A percentile compares a stretch with the other conserved stretches of the same genome.
phyloP scores from a whole-genome alignment of 2,797 vertebrate species.

The Natrix natrix region DNA sequence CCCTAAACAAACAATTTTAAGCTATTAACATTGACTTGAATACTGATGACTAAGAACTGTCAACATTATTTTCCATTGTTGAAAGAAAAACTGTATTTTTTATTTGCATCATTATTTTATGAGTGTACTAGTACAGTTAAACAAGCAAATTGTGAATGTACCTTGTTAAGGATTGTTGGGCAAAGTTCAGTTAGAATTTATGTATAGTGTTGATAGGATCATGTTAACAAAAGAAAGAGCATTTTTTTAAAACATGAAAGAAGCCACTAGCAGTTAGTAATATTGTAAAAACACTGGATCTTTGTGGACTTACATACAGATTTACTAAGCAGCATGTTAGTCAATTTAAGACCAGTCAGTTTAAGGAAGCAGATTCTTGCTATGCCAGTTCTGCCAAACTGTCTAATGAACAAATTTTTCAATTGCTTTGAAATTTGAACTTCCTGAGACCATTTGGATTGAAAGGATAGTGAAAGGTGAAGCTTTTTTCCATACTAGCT shows the following conservation, averaged over 20 bases:
- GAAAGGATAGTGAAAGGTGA: not conserved
- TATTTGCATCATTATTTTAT: not conserved
- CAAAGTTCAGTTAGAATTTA: not conserved
- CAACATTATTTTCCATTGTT: not conserved
- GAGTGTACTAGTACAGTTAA: not conserved
- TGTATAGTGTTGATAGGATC: slow-evolving; percentile 1
- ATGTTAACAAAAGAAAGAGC: not conserved
- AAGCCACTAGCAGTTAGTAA: not conserved
- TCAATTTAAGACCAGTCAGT: slow-evolving; percentile 20
- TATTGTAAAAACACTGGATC: not conserved
- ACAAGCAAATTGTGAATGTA: not conserved
- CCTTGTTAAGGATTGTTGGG: not conserved
- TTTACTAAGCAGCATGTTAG: not conserved
- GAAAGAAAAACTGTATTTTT: not conserved
- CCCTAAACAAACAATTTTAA: slow-evolving; percentile 7
- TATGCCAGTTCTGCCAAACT: slow-evolving; percentile 49
- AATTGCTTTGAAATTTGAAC: slow-evolving; percentile 42
- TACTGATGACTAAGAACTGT: not conserved
- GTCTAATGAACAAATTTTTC: slow-evolving; percentile 47
- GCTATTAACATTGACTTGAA: not conserved
- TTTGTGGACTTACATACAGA: slow-evolving; percentile 9
- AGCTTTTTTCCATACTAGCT: not conserved
- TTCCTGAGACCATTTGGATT: slow-evolving; percentile 33
- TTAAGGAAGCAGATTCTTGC: slow-evolving; percentile 26
- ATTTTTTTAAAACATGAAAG: not conserved